phyloP scores from a whole-genome alignment of 2,113 vertebrate genomes.

The Ginglymostoma cirratum region DNA sequence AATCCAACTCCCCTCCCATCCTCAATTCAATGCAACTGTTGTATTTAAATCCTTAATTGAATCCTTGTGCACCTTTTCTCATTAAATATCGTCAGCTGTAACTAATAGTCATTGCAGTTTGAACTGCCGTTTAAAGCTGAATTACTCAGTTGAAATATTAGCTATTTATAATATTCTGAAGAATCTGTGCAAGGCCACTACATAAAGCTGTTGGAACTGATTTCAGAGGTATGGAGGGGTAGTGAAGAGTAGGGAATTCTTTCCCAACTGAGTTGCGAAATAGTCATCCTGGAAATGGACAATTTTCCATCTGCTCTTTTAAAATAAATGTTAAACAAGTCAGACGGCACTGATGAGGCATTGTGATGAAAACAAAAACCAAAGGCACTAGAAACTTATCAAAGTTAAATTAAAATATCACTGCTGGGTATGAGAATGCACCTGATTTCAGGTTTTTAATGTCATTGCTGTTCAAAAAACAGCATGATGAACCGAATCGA shows the following conservation, averaged over 20 bases:
- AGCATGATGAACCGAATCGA: not conserved
- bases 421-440: no score
- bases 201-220: not conserved
- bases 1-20: not conserved
- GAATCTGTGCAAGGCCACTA: not conserved
- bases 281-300: not conserved
- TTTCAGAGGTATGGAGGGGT: not conserved
- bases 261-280: not conserved
- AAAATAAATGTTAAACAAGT: no score
- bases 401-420: no score
- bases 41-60: not conserved
- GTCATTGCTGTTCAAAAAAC: not conserved
- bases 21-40: not conserved
- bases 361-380: no score
- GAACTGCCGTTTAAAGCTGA: not conserved
- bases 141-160: not conserved
- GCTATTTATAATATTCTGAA: conserved; percentile 6
- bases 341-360: no score
- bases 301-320: not conserved
- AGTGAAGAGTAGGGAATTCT: not conserved
- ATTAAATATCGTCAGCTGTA: not conserved
- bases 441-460: not conserved
- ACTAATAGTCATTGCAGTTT: not conserved
- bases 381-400: no score
- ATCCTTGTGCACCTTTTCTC: not conserved